phyloP scores from a whole-genome alignment of 2,888 invertebrate genomes.

The Nomada flava region DNA sequence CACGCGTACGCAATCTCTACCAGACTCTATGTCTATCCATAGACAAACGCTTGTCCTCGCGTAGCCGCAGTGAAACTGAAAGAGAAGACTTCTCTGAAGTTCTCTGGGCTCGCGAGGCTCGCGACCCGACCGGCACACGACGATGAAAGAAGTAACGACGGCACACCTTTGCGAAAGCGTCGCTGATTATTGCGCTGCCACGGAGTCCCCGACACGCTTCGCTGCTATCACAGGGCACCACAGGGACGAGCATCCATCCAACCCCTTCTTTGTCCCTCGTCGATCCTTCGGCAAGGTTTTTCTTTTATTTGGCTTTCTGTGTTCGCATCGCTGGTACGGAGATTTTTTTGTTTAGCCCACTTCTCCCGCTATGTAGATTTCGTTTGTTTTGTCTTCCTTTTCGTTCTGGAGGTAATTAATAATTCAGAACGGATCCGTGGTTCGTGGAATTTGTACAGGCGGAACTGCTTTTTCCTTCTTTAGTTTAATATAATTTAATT shows the following conservation, averaged over 20 bases:
- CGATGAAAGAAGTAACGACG: conserved; percentile 39
- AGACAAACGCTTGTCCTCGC: conserved; percentile 1
- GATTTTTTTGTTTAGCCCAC: no score
- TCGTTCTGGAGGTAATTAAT: no score
- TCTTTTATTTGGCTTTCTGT: not conserved
- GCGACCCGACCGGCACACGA: conserved; percentile 16
- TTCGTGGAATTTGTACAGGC: not conserved
- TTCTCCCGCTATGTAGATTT: no score
- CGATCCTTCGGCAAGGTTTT: not conserved
- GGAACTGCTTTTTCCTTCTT: no score
- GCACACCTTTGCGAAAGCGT: conserved; percentile 40
- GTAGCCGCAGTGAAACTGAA: conserved; percentile 17
- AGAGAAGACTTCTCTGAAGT: not conserved
- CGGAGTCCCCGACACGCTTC: not conserved
- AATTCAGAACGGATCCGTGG: no score
- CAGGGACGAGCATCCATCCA: no score
- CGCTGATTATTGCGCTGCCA: conserved; percentile 24
- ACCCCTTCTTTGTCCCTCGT: no score
- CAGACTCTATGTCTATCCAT: no score
- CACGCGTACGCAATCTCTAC: no score
- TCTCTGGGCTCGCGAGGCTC: conserved; percentile 16
- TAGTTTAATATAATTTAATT: not conserved
- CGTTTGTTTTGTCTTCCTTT: no score
- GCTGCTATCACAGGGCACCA: not conserved
- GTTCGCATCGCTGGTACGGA: no score